phyloP scores from a whole-genome alignment of 2,888 invertebrate species.

The Philopedon plagiatum region DNA sequence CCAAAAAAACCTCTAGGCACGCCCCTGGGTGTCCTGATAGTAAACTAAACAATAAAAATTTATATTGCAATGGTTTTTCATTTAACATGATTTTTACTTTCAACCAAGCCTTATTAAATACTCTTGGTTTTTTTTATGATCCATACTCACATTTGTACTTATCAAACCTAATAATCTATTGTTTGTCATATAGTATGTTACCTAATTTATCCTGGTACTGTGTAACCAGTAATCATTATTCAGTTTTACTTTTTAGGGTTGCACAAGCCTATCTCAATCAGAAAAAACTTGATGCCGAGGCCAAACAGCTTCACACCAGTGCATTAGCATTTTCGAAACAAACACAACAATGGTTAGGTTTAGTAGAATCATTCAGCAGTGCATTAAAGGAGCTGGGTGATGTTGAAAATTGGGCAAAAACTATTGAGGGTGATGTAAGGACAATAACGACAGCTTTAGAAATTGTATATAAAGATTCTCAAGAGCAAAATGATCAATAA shows the following conservation, averaged over 20 bases:
- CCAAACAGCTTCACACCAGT: slow-evolving; percentile 94
- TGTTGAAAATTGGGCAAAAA: slow-evolving; percentile 98
- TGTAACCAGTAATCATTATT: no score
- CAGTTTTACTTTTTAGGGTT: slow-evolving; percentile 77
- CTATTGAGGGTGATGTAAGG: slow-evolving; percentile 96
- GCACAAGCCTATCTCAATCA: slow-evolving; percentile 99
- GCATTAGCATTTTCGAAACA: slow-evolving; percentile 96
- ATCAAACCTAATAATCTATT: no score
- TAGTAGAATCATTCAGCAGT: slow-evolving; percentile 90
- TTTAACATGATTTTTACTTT: no score
- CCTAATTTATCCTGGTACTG: no score
- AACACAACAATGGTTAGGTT: slow-evolving; percentile 95
- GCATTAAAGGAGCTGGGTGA: slow-evolving; percentile 97
- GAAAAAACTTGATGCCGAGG: slow-evolving; percentile 97
- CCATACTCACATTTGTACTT: no score
- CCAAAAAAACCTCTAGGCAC: no score
- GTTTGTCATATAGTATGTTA: no score
- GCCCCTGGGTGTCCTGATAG: no score
- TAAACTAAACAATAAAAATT: no score
- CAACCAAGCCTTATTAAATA: no score
- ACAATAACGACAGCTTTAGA: slow-evolving; percentile 93
- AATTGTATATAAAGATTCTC: slow-evolving; percentile 88
- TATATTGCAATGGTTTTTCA: no score
- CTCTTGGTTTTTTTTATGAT: no score
- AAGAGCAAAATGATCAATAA: slow-evolving; percentile 61